Conservation (phyloP, 2,113 vertebrate species). For the Megaleporinus macrocephalus region DNA sequence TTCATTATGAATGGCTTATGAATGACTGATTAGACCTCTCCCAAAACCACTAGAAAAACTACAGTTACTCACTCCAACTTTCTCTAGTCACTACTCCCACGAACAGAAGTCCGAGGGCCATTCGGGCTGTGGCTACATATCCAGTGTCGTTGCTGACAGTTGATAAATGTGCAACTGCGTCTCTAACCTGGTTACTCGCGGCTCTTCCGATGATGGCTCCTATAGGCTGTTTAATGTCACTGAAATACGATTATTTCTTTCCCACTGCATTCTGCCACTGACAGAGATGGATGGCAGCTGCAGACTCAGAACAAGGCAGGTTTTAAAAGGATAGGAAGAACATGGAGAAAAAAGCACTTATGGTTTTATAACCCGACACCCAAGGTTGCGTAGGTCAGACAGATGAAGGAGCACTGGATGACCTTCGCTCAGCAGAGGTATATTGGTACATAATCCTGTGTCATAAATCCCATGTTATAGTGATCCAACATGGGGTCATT, state of each 20-base stretch:
- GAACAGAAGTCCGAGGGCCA: constrained; percentile 8
- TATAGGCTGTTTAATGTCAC: constrained; percentile 73
- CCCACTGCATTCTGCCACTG: constrained; percentile 49
- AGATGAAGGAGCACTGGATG: constrained; percentile 40
- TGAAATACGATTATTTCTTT: constrained; percentile 77
- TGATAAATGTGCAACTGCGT: constrained; percentile 70
- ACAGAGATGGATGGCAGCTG: constrained; percentile 76
- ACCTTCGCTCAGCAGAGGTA: constrained; percentile 24
- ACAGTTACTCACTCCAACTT: neutral
- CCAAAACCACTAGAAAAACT: neutral
- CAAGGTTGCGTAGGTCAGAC: constrained; percentile 64
- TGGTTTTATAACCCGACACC: constrained; percentile 57
- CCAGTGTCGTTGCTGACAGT: constrained; percentile 67
- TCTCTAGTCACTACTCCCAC: constrained; percentile 2
- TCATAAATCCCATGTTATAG: constrained; percentile 12
- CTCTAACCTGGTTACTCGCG: constrained; percentile 72
- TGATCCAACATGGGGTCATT: neutral
- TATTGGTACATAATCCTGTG: constrained; percentile 48
- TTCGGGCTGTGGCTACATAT: constrained; percentile 28
- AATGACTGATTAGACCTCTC: neutral
- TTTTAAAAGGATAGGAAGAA: constrained; percentile 67
- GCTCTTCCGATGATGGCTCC: constrained; percentile 63
- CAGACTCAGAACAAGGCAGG: constrained; percentile 60
- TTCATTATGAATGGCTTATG: too few relatives aligned
- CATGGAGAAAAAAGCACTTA: constrained; percentile 52